Percentiles rank a stretch among this genome's conserved stretches.
Evolutionary conservation across 2,888 invertebrate species (phyloP).

Genomic region (Alcis repandata): DNA sequence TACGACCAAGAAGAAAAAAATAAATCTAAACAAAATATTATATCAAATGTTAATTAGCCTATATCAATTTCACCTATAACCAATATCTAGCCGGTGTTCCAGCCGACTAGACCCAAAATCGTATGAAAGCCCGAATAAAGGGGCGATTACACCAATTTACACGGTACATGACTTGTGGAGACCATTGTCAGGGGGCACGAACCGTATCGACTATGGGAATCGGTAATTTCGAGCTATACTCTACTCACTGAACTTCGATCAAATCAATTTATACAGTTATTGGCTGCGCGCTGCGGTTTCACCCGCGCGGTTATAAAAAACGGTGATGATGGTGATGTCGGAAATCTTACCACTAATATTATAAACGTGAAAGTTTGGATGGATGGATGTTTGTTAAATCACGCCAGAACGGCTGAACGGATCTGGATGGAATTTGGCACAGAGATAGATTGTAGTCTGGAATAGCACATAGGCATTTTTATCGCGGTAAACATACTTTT

Average conservation of each 20-base stretch:
- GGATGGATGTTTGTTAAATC: too few relatives aligned
- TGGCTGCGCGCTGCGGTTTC: background rate
- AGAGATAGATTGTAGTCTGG: too few relatives aligned
- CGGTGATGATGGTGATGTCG: background rate
- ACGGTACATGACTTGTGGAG: slow-evolving; percentile 69
- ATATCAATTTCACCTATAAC: slow-evolving; percentile 16
- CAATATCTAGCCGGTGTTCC: slow-evolving; percentile 39
- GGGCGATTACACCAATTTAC: slow-evolving; percentile 69
- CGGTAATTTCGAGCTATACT: slow-evolving; percentile 46
- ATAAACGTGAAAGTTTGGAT: too few relatives aligned
- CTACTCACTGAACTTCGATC: slow-evolving; percentile 24
- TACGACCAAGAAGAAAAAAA: too few relatives aligned
- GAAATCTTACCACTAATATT: too few relatives aligned
- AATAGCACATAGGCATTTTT: too few relatives aligned
- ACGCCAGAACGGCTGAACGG: too few relatives aligned
- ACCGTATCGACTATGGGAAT: slow-evolving; percentile 73
- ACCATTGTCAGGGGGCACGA: slow-evolving; percentile 64
- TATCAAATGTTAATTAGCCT: background rate
- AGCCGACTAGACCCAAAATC: slow-evolving; percentile 54
- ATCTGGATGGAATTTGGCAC: too few relatives aligned
- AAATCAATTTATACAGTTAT: slow-evolving; percentile 2
- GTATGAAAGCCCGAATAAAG: slow-evolving; percentile 59
- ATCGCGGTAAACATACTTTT: too few relatives aligned
- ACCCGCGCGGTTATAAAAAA: too few relatives aligned
- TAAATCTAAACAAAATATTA: too few relatives aligned